A percentile compares a stretch with the other conserved stretches of the same genome.
phyloP scores from a whole-genome alignment of 2,113 vertebrate species.

The Clupea harengus region DNA sequence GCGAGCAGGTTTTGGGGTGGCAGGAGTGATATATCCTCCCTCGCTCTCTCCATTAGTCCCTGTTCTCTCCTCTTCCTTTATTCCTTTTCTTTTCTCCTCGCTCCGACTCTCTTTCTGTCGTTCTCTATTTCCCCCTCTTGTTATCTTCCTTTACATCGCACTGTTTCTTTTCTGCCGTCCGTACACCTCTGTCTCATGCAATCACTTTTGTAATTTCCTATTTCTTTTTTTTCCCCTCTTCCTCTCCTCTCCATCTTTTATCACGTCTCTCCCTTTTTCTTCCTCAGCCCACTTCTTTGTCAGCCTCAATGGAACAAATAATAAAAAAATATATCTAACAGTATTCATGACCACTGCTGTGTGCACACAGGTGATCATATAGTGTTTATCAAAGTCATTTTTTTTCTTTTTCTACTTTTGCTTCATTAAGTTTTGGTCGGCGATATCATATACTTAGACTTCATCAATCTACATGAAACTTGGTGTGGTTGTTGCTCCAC shows the following conservation, averaged over 20 bases:
- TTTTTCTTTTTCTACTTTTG: too few species aligned
- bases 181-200: background rate
- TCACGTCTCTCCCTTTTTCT: background rate
- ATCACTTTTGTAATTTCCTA: background rate
- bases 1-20: conserved; percentile 12
- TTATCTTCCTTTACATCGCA: background rate
- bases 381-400: too few species aligned
- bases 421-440: too few species aligned
- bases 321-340: too few species aligned
- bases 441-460: too few species aligned
- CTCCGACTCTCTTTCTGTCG: background rate
- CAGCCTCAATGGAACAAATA: too few species aligned
- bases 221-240: background rate
- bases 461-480: too few species aligned
- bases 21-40: background rate
- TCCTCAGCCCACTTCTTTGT: background rate
- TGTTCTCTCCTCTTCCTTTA: background rate
- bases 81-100: background rate
- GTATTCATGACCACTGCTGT: too few species aligned
- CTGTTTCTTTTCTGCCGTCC: background rate
- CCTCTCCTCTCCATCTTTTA: background rate
- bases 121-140: background rate
- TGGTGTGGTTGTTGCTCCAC: too few species aligned
- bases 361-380: too few species aligned
- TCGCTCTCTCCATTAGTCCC: background rate